Evolutionary conservation across 2,797 vertebrate genomes (phyloP).

Genomic region (Rachycentron canadum): DNA sequence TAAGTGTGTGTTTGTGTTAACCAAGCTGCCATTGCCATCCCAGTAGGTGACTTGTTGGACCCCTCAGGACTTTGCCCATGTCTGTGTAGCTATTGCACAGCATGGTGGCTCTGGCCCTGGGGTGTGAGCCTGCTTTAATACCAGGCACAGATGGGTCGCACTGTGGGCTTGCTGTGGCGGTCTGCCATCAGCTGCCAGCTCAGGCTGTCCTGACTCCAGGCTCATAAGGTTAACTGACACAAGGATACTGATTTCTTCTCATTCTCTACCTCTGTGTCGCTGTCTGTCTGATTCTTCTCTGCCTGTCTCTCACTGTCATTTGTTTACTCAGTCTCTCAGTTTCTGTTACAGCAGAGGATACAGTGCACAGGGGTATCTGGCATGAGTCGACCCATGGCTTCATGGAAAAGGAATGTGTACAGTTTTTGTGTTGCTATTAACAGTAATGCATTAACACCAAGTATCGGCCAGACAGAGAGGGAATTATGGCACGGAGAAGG

Average conservation of each 20-base stretch:
- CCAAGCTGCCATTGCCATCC: constrained; percentile 82
- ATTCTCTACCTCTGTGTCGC: constrained; percentile 25
- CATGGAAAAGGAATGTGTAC: constrained; percentile 92
- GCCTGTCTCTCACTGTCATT: constrained; percentile 36
- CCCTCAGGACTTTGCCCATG: constrained; percentile 77
- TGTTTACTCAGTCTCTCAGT: constrained; percentile 16
- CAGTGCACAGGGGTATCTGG: constrained; percentile 66
- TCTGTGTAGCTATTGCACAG: constrained; percentile 80
- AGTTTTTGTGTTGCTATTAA: constrained; percentile 77
- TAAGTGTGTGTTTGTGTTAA: constrained; percentile 65
- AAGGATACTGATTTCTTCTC: constrained; percentile 76
- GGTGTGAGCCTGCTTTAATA: constrained; percentile 81
- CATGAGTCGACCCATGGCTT: constrained; percentile 77
- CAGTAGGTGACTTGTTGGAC: constrained; percentile 82
- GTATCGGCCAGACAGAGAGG: constrained; percentile 59
- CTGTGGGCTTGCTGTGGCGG: constrained; percentile 69
- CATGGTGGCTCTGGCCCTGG: constrained; percentile 73
- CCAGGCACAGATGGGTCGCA: constrained; percentile 83
- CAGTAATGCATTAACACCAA: constrained; percentile 80
- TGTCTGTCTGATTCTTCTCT: constrained; percentile 47
- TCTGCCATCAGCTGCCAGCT: constrained; percentile 66
- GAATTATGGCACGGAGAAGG: constrained; percentile 39
- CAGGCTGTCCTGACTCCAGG: constrained; percentile 62
- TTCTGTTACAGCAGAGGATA: constrained; percentile 38
- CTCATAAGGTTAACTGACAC: constrained; percentile 79